Percentiles rank a stretch among this genome's conserved stretches.
Conservation (phyloP, 2,797 vertebrate species). For the Melanotaenia maccullochi region DNA sequence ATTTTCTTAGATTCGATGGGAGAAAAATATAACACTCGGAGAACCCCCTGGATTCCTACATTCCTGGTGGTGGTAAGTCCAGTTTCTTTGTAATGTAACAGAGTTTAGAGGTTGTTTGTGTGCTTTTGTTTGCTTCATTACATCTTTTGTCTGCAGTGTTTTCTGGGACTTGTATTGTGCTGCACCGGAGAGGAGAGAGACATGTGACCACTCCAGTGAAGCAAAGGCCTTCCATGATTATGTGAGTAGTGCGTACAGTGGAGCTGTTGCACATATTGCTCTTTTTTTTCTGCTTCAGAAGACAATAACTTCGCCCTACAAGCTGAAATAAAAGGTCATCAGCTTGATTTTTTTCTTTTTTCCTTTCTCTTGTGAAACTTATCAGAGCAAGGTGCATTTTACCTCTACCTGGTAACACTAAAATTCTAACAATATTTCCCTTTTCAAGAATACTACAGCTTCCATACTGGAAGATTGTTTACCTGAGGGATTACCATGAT, state of each 20-base stretch:
- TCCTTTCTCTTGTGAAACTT: background rate
- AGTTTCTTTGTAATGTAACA: constrained; percentile 22
- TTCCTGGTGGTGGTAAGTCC: constrained; percentile 99
- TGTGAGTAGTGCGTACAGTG: constrained; percentile 83
- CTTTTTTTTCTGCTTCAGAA: constrained; percentile 31
- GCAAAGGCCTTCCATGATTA: constrained; percentile 99
- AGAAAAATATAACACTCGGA: constrained; percentile 98
- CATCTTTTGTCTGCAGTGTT: constrained; percentile 85
- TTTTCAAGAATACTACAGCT: constrained; percentile 13
- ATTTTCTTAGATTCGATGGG: constrained; percentile 92
- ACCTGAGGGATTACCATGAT: background rate
- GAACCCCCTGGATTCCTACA: constrained; percentile 97
- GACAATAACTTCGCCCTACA: constrained; percentile 20
- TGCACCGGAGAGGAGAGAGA: constrained; percentile 97
- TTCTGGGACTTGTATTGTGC: constrained; percentile 99
- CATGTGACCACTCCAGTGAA: constrained; percentile 99
- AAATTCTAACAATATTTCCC: constrained; percentile 17
- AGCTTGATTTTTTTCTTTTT: constrained; percentile 11
- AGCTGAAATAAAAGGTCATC: constrained; percentile 1
- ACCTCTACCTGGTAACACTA: constrained; percentile 31
- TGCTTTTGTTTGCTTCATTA: constrained; percentile 58
- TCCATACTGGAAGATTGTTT: background rate
- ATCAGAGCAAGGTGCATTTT: constrained; percentile 15
- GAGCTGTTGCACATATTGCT: constrained; percentile 42
- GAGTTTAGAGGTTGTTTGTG: constrained; percentile 51